Percentiles rank a stretch among this genome's conserved stretches.
Evolutionary conservation across 2,797 vertebrate species (phyloP).

Genomic region (Synaphobranchus kaupii): DNA sequence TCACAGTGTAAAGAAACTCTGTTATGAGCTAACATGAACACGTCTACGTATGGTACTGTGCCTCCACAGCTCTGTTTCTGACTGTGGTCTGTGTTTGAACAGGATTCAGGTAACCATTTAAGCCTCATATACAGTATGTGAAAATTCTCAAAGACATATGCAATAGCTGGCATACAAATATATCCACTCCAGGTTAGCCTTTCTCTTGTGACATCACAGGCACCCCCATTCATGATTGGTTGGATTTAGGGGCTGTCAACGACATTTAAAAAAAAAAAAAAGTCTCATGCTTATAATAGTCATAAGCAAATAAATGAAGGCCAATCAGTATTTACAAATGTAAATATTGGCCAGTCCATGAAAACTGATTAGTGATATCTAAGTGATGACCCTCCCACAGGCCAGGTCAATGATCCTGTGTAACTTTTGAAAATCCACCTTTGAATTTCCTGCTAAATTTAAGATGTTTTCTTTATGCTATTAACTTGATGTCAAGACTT

Average conservation of each 20-base stretch:
- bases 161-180: slow-evolving; percentile 20
- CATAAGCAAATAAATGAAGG: background rate
- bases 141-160: slow-evolving; percentile 10
- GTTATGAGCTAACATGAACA: background rate
- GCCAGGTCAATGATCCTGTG: background rate
- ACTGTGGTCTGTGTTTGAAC: slow-evolving; percentile 8
- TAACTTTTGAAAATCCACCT: background rate
- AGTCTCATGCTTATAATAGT: background rate
- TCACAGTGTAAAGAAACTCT: background rate
- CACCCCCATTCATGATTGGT: background rate
- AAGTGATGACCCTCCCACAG: background rate
- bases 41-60: background rate
- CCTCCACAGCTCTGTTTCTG: background rate
- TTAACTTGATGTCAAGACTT: background rate
- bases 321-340: background rate
- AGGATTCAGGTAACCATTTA: slow-evolving; percentile 12
- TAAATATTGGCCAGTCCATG: background rate
- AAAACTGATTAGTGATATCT: background rate
- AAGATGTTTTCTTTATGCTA: background rate
- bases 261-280: too few relatives aligned
- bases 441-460: background rate
- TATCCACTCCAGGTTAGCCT: background rate
- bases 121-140: slow-evolving; percentile 20
- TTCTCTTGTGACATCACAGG: slow-evolving; percentile 15
- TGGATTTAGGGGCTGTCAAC: background rate